These are phyloP conservation scores for Erythrocebus patas DNA, from an alignment of 2,113 vertebrate genomes.

Conservation along the genomic window DNA sequence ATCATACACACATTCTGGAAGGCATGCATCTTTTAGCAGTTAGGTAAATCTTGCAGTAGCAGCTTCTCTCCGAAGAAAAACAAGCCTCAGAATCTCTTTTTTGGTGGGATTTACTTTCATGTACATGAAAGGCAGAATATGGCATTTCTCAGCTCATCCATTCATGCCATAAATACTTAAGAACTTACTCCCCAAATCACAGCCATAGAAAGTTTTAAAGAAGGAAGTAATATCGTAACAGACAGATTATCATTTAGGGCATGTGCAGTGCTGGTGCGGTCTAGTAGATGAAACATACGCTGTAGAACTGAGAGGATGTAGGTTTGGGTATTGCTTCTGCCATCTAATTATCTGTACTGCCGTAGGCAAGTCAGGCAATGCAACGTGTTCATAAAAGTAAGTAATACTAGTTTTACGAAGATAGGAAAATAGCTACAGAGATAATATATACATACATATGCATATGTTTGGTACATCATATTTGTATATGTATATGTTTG, in stretches of 20 bases:
- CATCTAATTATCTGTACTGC: background rate
- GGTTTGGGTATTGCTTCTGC: no score
- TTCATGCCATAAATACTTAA: background rate
- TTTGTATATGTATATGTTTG: background rate
- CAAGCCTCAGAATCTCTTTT: background rate
- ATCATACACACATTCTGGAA: rapidly evolving
- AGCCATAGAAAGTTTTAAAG: background rate
- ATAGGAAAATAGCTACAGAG: no score
- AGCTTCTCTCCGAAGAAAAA: background rate
- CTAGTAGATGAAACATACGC: no score
- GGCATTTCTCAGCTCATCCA: background rate
- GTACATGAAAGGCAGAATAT: background rate
- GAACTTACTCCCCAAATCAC: background rate
- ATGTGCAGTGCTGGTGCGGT: no score
- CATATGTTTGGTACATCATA: background rate
- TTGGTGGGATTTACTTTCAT: background rate
- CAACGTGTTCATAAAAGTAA: background rate
- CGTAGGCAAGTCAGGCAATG: background rate
- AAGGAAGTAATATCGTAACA: background rate
- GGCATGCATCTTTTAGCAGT: background rate
- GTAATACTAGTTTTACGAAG: background rate
- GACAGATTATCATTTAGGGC: background rate
- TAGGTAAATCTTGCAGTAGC: no score
- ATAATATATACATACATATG: background rate
- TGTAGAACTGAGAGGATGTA: rapidly evolving